phyloP scores from a whole-genome alignment of 35 echinoderm and acorn worm genomes.

The Ophioderma brevispina region DNA sequence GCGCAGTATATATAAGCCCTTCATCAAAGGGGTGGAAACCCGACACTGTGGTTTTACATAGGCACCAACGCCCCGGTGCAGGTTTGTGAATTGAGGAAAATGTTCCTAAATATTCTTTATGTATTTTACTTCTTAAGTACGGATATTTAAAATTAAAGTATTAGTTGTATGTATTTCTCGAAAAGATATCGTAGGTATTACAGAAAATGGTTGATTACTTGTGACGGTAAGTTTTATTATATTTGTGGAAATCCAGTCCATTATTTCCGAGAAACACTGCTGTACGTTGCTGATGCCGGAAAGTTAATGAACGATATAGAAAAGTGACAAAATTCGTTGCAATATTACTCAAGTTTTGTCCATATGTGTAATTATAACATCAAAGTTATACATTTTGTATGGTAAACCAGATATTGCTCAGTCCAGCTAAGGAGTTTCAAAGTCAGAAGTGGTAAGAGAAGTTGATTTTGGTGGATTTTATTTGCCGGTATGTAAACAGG shows the following conservation, averaged over 20 bases:
- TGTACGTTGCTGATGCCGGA: neutral
- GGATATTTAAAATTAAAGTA: too few species aligned
- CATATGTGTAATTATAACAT: neutral
- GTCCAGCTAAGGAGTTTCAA: neutral
- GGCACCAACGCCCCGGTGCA: slow-evolving; percentile 1
- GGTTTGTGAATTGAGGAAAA: neutral
- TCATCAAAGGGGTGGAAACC: neutral
- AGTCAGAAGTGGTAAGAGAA: neutral
- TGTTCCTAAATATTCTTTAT: neutral
- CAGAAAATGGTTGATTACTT: neutral
- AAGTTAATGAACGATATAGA: neutral
- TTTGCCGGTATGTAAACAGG: neutral
- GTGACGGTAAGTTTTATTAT: neutral
- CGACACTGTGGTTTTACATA: neutral
- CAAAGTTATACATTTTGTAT: neutral
- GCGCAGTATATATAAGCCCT: neutral
- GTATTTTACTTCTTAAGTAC: neutral
- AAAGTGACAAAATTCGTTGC: neutral
- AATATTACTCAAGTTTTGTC: neutral
- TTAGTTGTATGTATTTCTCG: too few species aligned
- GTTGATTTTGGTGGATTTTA: neutral
- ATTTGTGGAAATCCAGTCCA: neutral
- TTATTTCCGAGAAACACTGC: neutral
- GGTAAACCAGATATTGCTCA: neutral
- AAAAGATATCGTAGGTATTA: neutral